Conservation (phyloP, 2,113 vertebrate species). For the Rallus limicola region DNA sequence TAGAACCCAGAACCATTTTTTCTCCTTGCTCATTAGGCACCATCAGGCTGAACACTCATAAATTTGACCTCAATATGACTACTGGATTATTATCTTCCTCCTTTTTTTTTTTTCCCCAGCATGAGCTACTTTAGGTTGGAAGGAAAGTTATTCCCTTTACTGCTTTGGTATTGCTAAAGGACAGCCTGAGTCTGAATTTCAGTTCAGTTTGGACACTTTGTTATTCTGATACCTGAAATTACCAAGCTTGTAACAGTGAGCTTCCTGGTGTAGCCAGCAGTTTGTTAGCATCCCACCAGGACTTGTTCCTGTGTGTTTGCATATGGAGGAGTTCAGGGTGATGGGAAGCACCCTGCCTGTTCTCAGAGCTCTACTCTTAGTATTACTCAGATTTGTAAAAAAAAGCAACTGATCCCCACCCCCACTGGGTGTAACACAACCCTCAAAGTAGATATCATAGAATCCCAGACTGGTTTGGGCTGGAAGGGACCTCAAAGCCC, state of each 20-base stretch:
- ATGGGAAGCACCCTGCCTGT: neutral
- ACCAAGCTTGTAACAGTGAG: neutral
- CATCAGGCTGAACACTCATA: neutral
- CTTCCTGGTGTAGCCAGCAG: rapidly evolving
- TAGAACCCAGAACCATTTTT: neutral
- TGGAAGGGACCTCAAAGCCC: too few relatives aligned
- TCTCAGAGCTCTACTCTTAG: neutral
- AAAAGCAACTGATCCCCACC: rapidly evolving
- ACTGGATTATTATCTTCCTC: neutral
- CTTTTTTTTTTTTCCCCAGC: neutral
- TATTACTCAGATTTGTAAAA: neutral
- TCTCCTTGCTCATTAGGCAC: neutral
- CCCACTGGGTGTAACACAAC: neutral
- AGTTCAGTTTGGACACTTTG: neutral
- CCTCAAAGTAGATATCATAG: too few relatives aligned
- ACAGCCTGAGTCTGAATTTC: neutral
- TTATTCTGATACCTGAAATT: neutral
- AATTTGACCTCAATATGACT: neutral
- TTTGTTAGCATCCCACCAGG: neutral
- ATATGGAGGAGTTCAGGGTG: neutral
- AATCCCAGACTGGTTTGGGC: too few relatives aligned
- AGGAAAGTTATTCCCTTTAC: neutral
- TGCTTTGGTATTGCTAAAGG: neutral
- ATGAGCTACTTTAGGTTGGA: neutral
- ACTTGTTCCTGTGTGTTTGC: neutral